Evolutionary conservation across 2,113 vertebrate species (phyloP), one percentile per base, ranked within the genome.

Genomic region (Todiramphus saurophagus): DNA sequence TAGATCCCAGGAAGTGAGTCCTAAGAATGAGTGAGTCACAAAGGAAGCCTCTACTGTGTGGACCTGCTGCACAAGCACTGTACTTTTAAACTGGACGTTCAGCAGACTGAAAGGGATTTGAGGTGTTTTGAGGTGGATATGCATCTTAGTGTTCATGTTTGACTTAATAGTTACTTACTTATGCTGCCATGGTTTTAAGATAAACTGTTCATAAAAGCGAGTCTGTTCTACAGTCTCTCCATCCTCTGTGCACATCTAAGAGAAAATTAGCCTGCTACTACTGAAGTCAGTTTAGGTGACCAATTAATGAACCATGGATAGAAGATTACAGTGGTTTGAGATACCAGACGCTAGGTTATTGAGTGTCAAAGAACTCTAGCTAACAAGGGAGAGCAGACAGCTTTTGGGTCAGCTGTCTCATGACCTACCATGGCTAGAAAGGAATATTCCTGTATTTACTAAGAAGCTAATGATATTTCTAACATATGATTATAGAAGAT

Each of bases 391-490:
- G 48, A 79, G 21, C 41, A 87, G 53, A 43, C 13, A 37, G 43
- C 56, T 92, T 92, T 92, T 13, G 6, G 43, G 41, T 95, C 86
- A 90, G 39, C 51, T 72, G 27, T 78, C 48, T 89, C 48, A 64
- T 76, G 83, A 92, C 73, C 69, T 81, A 5, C 46, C 10, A 2
- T 74, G 48, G 31, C 77, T 94, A 67, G 48, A 89, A 92, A 87
- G 44, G 48, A 46, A 51, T 94, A 87, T 79, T 89, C n/a, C 35
- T 76, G 10, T 84, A 66, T 86, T 93, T 94, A 86, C 87, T 93
- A 87, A 80, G 70, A 82, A 93, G 74, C 31, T 96, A 90, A 76
- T 66, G 41, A 87, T 84, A 48, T 87, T 84, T 85, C 73, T 91
- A 87, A 87, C 55, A 18, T 78, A 80, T 28, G 76, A 64, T 87